A percentile compares a stretch with the other conserved stretches of the same genome.
Evolutionary conservation across 2,888 invertebrate species (phyloP).

Genomic region (Chrysotoxum bicinctum): DNA sequence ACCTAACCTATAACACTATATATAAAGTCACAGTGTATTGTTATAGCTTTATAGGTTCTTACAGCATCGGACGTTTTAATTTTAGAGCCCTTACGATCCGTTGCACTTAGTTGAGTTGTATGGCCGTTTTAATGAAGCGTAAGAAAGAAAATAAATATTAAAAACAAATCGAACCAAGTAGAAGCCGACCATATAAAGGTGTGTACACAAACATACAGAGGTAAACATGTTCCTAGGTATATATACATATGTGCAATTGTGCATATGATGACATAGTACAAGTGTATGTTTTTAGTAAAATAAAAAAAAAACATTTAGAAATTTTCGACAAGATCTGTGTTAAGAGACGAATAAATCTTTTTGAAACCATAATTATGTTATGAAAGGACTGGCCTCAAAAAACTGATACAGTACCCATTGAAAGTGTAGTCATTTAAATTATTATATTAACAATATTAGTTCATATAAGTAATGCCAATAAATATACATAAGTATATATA

Average conservation of each 20-base stretch:
- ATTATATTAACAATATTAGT: neutral
- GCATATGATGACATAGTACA: neutral
- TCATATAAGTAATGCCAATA: too few relatives aligned
- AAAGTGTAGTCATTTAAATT: neutral
- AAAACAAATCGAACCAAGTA: constrained; percentile 48
- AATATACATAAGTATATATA: too few relatives aligned
- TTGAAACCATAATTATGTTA: neutral
- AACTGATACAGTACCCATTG: neutral
- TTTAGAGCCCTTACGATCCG: constrained; percentile 63
- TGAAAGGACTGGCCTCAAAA: neutral
- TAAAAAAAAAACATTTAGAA: too few relatives aligned
- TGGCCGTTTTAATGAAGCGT: constrained; percentile 49
- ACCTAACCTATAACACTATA: neutral
- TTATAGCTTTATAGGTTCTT: constrained; percentile 17
- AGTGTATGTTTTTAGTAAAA: neutral
- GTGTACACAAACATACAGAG: neutral
- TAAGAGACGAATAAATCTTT: neutral
- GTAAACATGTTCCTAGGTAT: neutral
- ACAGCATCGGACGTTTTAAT: constrained; percentile 35
- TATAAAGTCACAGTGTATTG: neutral
- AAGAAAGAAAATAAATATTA: constrained; percentile 21
- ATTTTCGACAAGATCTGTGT: neutral
- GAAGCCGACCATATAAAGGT: neutral
- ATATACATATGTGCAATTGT: neutral
- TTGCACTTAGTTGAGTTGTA: constrained; percentile 62